Base-by-base conservation (phyloP, 1,140 invertebrate species). In the Trichonephila inaurata region DNA sequence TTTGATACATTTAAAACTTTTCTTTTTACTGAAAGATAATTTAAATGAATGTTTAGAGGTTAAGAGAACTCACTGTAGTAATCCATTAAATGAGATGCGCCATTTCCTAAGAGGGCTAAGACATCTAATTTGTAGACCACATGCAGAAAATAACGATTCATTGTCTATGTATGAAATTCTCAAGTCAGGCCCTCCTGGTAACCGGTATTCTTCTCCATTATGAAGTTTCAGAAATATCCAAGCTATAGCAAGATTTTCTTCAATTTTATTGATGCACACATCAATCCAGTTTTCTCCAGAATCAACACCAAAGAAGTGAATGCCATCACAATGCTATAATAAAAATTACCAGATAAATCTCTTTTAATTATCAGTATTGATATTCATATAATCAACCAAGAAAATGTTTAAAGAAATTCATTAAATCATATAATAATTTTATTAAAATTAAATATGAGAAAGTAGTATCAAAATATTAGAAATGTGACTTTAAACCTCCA, bases 61-160 rank as follows among this genome's bases (percentile, higher is more conserved):
- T 8, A 51, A 51, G 14, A 86, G 18, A 72, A 61, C 66, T 91
- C 88, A 93, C 92, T 86, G 61, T 14, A 93, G 61, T 89, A 93
- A 81, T 14, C 92, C 92, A 89, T 93, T 93, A 61, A 93, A 93
- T 40, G 92, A 93, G 0, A 93, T 82, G 4, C 92, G 60, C 92
- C 92, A 93, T 40, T 81, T 93, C 51, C 92, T 87, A 6, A 93
- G 40, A n/a, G 92, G 83, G 12, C 51, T 89, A 18, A 93, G 86
- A 21, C 92, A 93, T 51, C 40, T 72, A n/a, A 93, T 81, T 82
- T 86, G 83, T 19, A 93, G 51, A 10, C 83, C 92, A 81, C 40
- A n/a, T 44, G 72, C 16, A 61, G 40, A 28, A 40, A 91, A 82
- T 33, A 81, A n/a, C 21, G 19, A 7, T 14, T 91, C 89, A 82